Base-by-base conservation (phyloP, 2,113 vertebrate genomes). In the Turnix velox region DNA sequence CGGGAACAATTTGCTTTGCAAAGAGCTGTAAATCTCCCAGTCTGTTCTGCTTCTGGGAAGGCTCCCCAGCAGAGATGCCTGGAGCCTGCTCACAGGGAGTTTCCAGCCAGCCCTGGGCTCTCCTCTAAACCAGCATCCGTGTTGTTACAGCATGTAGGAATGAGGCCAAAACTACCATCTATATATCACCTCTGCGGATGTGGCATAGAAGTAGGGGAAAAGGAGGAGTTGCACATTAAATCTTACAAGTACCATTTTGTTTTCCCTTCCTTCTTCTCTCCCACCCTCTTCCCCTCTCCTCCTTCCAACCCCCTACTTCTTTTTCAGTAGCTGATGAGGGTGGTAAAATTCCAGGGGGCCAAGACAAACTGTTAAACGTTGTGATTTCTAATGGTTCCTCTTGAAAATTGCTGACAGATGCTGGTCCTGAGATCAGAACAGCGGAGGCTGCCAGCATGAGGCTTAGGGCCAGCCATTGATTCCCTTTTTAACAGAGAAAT, bases 351-450 rank as follows among this genome's bases (percentile, higher is more conserved):
- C 68, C 58, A 96, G 37, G 72, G 74, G 95, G 90, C 97, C 97
- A 98, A 98, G 95, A 97, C 90, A 97, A 97, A 98, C 96, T 96
- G 94, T 89, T 95, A 96, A 96, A 81, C 42, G 40, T 89, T 95
- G 91, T 93, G 95, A 96, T 97, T 97, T 95, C 95, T 96, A 97
- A 80, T 92, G 95, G 95, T 96, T 96, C 91, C 88, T 97, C 82
- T 58, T 84, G 67, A 67, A 96, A 97, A 97, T 92, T 94, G 97
- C 91, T 97, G 97, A 98, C 96, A 97, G 96, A 97, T 96, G 95
- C 96, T 97, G 97, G 87, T 97, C 95, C 90, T 75, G 88, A 93
- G 87, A 94, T 95, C n/a, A 77, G 96, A 93, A 95, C 42, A 49
- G 91, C 48, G 87, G 89, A 69, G 49, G 46, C 95, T 97, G 97